Percentiles rank a stretch among this genome's conserved stretches.
Evolutionary conservation across 2,113 vertebrate species (phyloP).

Genomic region (Hipposideros armiger): DNA sequence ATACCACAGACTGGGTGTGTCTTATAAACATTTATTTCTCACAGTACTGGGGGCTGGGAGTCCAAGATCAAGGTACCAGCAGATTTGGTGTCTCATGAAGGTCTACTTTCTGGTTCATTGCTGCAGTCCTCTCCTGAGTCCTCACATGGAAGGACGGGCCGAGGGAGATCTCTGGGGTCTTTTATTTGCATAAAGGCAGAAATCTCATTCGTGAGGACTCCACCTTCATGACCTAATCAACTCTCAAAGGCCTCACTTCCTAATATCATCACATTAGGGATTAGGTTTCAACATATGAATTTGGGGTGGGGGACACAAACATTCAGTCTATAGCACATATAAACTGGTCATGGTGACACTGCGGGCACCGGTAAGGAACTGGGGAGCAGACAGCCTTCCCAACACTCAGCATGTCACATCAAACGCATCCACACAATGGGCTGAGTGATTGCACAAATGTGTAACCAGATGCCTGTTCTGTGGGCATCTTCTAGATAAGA

Average conservation of each 20-base stretch:
- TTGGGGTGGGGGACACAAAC: not conserved
- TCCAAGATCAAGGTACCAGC: not conserved
- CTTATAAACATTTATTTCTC: not conserved
- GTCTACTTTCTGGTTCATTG: not conserved
- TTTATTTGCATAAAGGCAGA: not conserved
- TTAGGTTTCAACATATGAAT: not conserved
- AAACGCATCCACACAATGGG: not conserved
- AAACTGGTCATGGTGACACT: fast-evolving
- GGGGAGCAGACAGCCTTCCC: not conserved
- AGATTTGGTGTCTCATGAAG: not conserved
- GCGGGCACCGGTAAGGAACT: fast-evolving
- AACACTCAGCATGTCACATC: no score
- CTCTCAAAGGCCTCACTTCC: not conserved
- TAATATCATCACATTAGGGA: not conserved
- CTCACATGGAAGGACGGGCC: not conserved
- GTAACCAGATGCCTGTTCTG: not conserved
- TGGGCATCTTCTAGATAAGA: not conserved
- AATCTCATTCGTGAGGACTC: no score
- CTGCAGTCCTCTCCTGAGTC: not conserved
- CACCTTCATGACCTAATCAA: not conserved
- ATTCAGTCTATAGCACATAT: no score
- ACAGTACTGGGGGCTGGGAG: not conserved
- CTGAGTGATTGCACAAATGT: not conserved
- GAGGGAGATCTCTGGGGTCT: not conserved
- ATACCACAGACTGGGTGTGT: not conserved